These are phyloP conservation scores for Nematolebias whitei DNA, from an alignment of 2,113 vertebrate genomes.

Conservation along the genomic window DNA sequence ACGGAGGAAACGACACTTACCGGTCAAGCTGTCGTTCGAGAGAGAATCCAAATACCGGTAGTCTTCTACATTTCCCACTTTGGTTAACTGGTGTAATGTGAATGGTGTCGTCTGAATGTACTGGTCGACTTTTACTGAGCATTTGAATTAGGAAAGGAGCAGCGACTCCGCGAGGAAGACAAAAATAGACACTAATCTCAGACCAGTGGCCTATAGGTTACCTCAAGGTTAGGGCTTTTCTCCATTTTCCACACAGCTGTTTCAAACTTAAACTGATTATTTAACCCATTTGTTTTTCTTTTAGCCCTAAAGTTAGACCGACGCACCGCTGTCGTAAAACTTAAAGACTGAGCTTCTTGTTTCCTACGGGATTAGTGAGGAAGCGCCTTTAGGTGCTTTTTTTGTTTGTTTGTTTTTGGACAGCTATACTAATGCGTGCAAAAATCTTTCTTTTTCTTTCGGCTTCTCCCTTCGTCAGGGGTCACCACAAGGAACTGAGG, in stretches of 20 bases:
- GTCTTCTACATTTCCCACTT: not conserved
- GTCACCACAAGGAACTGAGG: too few species aligned
- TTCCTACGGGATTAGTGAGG: too few species aligned
- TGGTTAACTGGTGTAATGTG: not conserved
- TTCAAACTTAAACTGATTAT: not conserved
- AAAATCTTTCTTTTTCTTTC: too few species aligned
- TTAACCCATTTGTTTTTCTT: not conserved
- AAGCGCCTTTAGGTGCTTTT: too few species aligned
- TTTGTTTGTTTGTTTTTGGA: too few species aligned
- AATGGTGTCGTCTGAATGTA: not conserved
- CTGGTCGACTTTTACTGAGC: not conserved
- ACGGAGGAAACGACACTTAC: slow-evolving; percentile 1
- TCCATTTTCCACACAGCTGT: not conserved
- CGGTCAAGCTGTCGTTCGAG: too few species aligned
- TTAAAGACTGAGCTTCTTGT: too few species aligned
- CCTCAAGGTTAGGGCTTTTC: slow-evolving; percentile 26
- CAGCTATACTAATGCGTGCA: too few species aligned
- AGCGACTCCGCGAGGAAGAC: slow-evolving; percentile 12
- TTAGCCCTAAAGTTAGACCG: not conserved
- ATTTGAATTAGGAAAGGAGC: slow-evolving; percentile 29
- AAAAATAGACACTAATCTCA: slow-evolving; percentile 53
- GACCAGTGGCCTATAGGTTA: slow-evolving; percentile 18
- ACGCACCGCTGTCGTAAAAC: too few species aligned
- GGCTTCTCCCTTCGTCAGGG: too few species aligned
- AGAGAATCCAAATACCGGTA: not conserved